Percentiles rank a stretch among this genome's conserved stretches.
Evolutionary conservation across 2,797 vertebrate genomes (phyloP).

Genomic region (Darevskia nairensis): DNA sequence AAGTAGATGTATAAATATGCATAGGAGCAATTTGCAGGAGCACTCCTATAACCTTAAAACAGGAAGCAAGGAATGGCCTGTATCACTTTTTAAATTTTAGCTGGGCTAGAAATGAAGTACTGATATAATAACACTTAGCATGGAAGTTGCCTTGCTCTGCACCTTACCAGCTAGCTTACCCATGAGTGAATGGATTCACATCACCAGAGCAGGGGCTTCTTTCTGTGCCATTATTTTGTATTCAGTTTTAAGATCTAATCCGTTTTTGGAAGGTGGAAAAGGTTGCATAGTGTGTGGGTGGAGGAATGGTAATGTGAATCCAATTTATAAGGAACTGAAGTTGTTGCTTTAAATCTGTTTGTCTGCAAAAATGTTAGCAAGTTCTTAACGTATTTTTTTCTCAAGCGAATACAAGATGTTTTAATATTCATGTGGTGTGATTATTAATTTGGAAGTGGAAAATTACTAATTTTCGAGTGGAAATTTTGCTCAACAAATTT

Average conservation of each 20-base stretch:
- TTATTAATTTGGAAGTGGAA: constrained; percentile 75
- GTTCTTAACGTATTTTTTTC: constrained; percentile 36
- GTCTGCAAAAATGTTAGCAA: constrained; percentile 35
- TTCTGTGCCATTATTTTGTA: no score
- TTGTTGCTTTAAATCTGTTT: not conserved
- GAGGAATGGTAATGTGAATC: not conserved
- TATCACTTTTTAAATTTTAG: not conserved
- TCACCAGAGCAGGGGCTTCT: not conserved
- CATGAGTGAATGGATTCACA: not conserved
- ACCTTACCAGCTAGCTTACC: not conserved
- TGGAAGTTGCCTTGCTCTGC: not conserved
- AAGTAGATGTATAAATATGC: not conserved
- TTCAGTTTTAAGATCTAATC: not conserved
- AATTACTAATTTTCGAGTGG: constrained; percentile 77
- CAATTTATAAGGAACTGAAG: not conserved
- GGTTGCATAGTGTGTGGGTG: not conserved
- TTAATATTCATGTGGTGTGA: constrained; percentile 66
- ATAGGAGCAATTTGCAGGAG: not conserved
- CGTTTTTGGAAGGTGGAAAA: not conserved
- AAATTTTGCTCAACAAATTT: constrained; percentile 77
- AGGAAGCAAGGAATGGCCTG: no score
- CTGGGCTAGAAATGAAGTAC: not conserved
- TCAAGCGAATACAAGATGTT: constrained; percentile 13
- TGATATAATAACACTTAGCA: not conserved
- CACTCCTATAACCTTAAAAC: not conserved